Evolutionary conservation across 1,140 invertebrate species (phyloP).

Genomic region (Spodoptera frugiperda): DNA sequence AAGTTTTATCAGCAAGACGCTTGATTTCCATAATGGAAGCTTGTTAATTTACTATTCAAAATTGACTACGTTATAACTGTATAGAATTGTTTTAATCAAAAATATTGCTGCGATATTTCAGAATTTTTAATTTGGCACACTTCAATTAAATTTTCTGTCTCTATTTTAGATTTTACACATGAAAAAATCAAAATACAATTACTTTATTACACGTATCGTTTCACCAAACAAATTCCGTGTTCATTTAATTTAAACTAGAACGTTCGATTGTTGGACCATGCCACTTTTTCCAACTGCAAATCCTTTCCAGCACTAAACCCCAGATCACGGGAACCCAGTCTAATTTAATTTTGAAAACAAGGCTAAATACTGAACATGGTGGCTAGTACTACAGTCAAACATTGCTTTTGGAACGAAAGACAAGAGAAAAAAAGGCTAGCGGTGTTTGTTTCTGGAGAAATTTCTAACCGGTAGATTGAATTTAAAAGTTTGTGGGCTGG

Average conservation of each 20-base stretch:
- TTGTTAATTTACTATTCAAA: too few species aligned
- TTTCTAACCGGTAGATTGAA: constrained; percentile 63
- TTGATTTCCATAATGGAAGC: background rate
- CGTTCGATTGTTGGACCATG: background rate
- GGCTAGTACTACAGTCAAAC: background rate
- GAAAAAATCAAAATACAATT: too few species aligned
- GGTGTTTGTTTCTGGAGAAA: constrained; percentile 53
- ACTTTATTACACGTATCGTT: too few species aligned
- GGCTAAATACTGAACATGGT: background rate
- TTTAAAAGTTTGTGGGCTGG: constrained; percentile 53
- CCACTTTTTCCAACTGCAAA: background rate
- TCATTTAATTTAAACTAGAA: constrained; percentile 2
- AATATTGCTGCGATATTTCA: too few species aligned
- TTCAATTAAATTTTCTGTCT: too few species aligned
- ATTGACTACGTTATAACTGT: background rate
- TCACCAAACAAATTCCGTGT: background rate
- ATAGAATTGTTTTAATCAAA: background rate
- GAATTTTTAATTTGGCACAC: too few species aligned
- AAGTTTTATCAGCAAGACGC: background rate
- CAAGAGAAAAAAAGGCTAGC: background rate
- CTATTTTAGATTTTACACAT: too few species aligned
- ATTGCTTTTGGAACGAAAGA: background rate
- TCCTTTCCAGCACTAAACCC: background rate
- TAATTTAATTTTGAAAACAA: constrained; percentile 8
- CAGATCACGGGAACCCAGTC: constrained; percentile 7